phyloP scores from a whole-genome alignment of 1,140 invertebrate species.

The Lepidurus apus region DNA sequence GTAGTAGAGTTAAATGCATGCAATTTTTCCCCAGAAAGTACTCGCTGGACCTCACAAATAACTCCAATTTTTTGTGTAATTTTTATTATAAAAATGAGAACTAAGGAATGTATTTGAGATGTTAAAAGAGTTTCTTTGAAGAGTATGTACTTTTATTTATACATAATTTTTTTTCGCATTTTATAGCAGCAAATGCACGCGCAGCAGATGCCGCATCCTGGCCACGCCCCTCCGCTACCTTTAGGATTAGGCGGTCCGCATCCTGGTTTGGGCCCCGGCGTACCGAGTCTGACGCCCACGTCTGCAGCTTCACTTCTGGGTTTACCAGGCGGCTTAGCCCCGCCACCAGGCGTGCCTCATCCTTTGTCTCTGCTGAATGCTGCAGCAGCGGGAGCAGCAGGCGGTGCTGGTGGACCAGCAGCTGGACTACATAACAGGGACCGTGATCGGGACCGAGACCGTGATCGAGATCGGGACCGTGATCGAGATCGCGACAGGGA shows the following conservation, averaged over 20 bases:
- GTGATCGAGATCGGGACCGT: slow-evolving; percentile 38
- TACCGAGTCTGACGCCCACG: slow-evolving; percentile 52
- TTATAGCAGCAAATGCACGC: slow-evolving; percentile 81
- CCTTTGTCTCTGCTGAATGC: slow-evolving; percentile 34
- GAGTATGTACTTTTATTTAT: not conserved
- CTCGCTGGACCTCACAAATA: too few species aligned
- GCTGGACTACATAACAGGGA: slow-evolving; percentile 27
- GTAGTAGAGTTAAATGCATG: too few species aligned
- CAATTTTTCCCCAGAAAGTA: too few species aligned
- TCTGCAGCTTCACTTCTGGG: slow-evolving; percentile 42
- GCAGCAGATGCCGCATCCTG: slow-evolving; percentile 66
- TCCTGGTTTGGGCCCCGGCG: slow-evolving; percentile 51
- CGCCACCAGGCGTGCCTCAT: slow-evolving; percentile 35
- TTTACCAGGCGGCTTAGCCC: slow-evolving; percentile 40
- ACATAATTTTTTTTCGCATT: not conserved
- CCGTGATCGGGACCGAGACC: slow-evolving; percentile 27
- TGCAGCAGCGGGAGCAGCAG: slow-evolving; percentile 36
- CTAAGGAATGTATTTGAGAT: too few species aligned
- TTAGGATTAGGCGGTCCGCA: slow-evolving; percentile 59
- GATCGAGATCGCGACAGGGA: slow-evolving; percentile 37
- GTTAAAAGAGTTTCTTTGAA: too few species aligned
- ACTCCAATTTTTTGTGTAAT: too few species aligned
- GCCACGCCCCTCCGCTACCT: slow-evolving; percentile 61
- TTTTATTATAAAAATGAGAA: too few species aligned
- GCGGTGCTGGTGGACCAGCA: slow-evolving; percentile 33